phyloP scores from a whole-genome alignment of 2,888 invertebrate genomes.

The Gastrophysa polygoni region DNA sequence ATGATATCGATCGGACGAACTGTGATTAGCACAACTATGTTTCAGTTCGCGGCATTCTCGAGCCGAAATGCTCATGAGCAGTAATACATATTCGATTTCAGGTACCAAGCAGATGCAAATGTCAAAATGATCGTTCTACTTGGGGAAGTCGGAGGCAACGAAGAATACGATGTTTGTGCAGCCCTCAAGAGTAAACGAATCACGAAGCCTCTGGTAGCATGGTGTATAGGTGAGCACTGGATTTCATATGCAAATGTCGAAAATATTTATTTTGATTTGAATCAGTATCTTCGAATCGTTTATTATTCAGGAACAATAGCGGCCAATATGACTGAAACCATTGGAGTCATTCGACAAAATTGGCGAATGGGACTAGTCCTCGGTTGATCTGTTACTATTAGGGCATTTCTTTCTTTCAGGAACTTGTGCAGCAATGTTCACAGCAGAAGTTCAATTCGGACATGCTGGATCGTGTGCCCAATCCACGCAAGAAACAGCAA shows the following conservation, averaged over 20 bases:
- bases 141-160: slow-evolving; percentile 98
- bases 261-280: too few species aligned
- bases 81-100: too few species aligned
- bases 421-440: slow-evolving; percentile 75
- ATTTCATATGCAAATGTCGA: neutral
- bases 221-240: slow-evolving; percentile 85
- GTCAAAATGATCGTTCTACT: slow-evolving; percentile 95
- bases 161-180: slow-evolving; percentile 95
- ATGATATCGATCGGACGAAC: too few species aligned
- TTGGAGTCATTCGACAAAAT: too few species aligned
- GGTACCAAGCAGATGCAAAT: slow-evolving; percentile 75
- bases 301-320: too few species aligned
- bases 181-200: slow-evolving; percentile 81
- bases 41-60: too few species aligned
- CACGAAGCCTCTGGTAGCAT: slow-evolving; percentile 94
- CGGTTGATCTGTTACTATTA: too few species aligned
- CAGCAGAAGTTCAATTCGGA: slow-evolving; percentile 92
- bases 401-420: slow-evolving; percentile 35
- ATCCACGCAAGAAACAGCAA: slow-evolving; percentile 85
- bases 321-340: too few species aligned
- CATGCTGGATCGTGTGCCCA: slow-evolving; percentile 99
- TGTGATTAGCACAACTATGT: too few species aligned
- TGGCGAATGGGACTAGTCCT: too few species aligned
- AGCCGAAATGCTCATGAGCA: too few species aligned
- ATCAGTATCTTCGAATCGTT: too few species aligned